phyloP scores from a whole-genome alignment of 2,113 vertebrate species.

The Hirundichthys speculiger region DNA sequence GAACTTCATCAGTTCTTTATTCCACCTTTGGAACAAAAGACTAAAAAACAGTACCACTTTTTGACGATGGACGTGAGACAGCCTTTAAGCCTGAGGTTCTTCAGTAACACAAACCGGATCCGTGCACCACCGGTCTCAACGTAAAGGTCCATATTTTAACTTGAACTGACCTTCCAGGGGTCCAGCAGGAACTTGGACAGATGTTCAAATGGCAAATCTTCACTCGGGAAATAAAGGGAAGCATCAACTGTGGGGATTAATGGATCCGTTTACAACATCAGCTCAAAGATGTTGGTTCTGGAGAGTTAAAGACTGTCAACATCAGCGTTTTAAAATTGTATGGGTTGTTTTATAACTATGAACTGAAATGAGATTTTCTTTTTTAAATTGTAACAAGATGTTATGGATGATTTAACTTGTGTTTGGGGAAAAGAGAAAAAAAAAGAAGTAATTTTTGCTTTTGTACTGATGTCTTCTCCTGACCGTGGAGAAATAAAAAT shows the following conservation, averaged over 20 bases:
- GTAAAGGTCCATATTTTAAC: not conserved
- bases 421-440: not conserved
- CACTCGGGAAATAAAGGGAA: conserved; percentile 24
- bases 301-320: conserved; percentile 4
- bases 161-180: conserved; percentile 7
- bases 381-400: conserved; percentile 24
- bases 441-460: conserved; percentile 26
- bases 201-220: not conserved
- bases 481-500: conserved; percentile 57
- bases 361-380: conserved; percentile 39
- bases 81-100: not conserved
- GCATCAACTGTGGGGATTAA: not conserved
- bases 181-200: conserved; percentile 9
- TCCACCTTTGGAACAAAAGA: not conserved
- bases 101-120: not conserved
- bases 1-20: not conserved
- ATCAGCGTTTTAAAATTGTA: not conserved
- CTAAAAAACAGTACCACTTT: not conserved
- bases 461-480: conserved; percentile 50
- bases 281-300: conserved; percentile 11
- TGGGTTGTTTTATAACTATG: conserved; percentile 6
- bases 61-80: conserved; percentile 1
- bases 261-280: conserved; percentile 7
- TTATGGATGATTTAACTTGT: conserved; percentile 22
- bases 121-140: not conserved